phyloP scores from a whole-genome alignment of 2,113 vertebrate species.

The Ceuthmochares aereus region DNA sequence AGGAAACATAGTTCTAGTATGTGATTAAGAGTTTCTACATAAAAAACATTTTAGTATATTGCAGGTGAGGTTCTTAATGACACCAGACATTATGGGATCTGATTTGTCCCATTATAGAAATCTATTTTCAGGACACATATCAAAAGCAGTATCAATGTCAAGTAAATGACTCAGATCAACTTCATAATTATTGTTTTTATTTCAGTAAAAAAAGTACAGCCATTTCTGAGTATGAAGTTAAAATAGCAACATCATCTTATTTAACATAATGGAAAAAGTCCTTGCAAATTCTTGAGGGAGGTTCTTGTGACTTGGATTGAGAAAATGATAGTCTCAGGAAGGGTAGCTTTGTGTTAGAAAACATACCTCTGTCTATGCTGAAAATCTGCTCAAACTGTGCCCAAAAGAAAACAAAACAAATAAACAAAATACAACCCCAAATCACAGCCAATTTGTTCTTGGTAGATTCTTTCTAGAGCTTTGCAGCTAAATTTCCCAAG shows the following conservation, averaged over 20 bases:
- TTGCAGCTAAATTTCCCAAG: background rate
- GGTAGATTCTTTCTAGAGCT: background rate
- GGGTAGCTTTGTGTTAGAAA: background rate
- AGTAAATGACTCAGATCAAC: background rate
- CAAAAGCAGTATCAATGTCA: background rate
- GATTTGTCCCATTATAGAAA: background rate
- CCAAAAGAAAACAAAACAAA: background rate
- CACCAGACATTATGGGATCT: background rate
- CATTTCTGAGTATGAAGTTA: background rate
- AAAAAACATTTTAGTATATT: background rate
- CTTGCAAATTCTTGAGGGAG: background rate
- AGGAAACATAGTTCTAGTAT: background rate
- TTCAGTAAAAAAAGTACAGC: background rate
- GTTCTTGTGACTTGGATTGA: background rate
- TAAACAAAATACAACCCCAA: background rate
- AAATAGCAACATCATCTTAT: background rate
- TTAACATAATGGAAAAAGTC: background rate
- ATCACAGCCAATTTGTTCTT: background rate
- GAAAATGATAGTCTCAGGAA: background rate
- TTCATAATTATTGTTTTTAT: background rate
- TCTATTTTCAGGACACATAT: background rate
- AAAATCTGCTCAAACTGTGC: background rate
- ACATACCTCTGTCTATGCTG: background rate
- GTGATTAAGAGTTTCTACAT: background rate
- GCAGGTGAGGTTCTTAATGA: background rate